Percentiles rank a stretch among this genome's conserved stretches.
These are phyloP conservation scores for Sussaba pulchella DNA, from an alignment of 2,888 invertebrate genomes.

Conservation along the genomic window DNA sequence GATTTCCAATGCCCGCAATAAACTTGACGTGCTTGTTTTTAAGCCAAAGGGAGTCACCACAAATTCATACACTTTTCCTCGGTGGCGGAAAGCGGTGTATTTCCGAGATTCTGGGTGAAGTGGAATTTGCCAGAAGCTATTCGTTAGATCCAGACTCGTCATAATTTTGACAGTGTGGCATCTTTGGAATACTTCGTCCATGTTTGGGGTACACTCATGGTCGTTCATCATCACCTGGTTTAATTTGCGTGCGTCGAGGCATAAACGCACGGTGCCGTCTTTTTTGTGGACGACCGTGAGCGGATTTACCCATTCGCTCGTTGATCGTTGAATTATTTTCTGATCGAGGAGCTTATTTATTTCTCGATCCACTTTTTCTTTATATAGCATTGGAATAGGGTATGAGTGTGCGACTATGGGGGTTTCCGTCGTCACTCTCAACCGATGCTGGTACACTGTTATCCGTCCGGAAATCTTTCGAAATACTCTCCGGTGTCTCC, in stretches of 20 bases:
- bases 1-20: not conserved
- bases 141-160: not conserved
- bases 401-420: conserved; percentile 70
- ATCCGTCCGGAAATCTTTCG: conserved; percentile 8
- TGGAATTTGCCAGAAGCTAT: conserved; percentile 18
- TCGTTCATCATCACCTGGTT: not conserved
- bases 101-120: not conserved
- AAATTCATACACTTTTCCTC: conserved; percentile 10
- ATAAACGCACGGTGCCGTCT: not conserved
- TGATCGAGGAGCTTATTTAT: conserved; percentile 68
- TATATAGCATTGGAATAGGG: conserved; percentile 70
- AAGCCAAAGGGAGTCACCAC: conserved; percentile 3
- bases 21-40: conserved; percentile 9
- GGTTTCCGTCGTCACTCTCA: conserved; percentile 66
- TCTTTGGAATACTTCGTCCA: conserved; percentile 3
- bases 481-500: conserved; percentile 17
- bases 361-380: conserved; percentile 68
- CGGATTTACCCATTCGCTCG: conserved; percentile 60
- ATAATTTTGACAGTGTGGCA: not conserved
- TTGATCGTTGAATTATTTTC: conserved; percentile 70
- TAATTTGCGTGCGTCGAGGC: not conserved
- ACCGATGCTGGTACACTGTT: conserved; percentile 63
- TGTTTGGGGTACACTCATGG: conserved; percentile 15
- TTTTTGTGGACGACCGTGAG: not conserved
- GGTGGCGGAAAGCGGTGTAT: conserved; percentile 9